A percentile compares a stretch with the other conserved stretches of the same genome.
Evolutionary conservation across 2,113 vertebrate genomes (phyloP).

Genomic region (Dasypus novemcinctus): DNA sequence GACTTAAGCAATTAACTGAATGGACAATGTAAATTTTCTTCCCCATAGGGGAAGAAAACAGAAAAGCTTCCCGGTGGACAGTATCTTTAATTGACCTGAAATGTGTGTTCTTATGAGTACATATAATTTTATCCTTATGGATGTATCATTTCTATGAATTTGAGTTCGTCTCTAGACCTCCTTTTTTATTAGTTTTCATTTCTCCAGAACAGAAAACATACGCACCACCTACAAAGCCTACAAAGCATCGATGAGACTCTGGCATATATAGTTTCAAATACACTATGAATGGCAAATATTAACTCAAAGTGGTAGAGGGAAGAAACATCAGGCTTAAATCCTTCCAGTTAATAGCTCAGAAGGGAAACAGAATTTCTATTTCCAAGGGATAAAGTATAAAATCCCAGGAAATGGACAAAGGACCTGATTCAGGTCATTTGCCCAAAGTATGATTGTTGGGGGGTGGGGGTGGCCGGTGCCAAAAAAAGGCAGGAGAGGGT

Average conservation of each 20-base stretch:
- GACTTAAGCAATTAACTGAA: slow-evolving; percentile 50
- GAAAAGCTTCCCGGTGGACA: background rate
- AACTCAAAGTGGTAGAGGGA: background rate
- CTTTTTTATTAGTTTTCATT: background rate
- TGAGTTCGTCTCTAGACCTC: background rate
- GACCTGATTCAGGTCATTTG: background rate
- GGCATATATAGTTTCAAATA: background rate
- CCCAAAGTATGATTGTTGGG: too few relatives aligned
- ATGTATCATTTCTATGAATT: background rate
- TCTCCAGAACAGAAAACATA: background rate
- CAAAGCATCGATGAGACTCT: background rate
- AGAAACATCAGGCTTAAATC: background rate
- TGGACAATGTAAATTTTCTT: background rate
- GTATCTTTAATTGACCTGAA: slow-evolving; percentile 6
- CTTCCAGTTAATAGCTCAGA: background rate
- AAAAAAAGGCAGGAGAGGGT: background rate
- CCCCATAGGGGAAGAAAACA: background rate
- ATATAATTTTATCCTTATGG: background rate
- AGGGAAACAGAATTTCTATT: background rate
- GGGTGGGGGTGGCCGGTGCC: too few relatives aligned
- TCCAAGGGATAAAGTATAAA: background rate
- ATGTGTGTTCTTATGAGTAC: background rate
- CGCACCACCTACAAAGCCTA: background rate
- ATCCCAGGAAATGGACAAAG: background rate
- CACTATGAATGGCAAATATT: background rate